Evolutionary conservation across 2,797 vertebrate genomes (phyloP), one percentile per base, ranked within the genome.

Genomic region (Neosilurus mollespiculum): DNA sequence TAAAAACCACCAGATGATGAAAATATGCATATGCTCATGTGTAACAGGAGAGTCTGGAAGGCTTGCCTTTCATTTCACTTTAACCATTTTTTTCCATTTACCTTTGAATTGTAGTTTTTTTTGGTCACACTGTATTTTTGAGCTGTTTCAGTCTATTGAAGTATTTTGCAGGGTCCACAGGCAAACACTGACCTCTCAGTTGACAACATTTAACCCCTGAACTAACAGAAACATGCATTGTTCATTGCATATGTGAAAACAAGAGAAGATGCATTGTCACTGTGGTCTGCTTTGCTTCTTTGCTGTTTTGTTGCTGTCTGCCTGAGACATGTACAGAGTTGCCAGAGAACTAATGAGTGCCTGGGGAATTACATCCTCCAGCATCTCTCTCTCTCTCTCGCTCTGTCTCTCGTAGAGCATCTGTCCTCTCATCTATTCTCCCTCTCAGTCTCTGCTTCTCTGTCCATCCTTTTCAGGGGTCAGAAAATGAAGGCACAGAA

Each of bases 241-340:
- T 30, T 56, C 7, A 24, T 2, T 56, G 51, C 9, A 1, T 73
- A 24, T 56, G 16, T 30, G 16, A 30, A 56, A 75, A 54, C 53
- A 26, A 18, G 51, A 16, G 51, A 54, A 26, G 51, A 14, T 26
- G 51, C 9, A 54, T 54, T 10, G 51, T 72, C 14, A 14, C 2
- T 26, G 51, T 54, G n/a, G 22, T 26, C 80, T 81, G 80, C 69
- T 24, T 51, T 62, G 67, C 69, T 43, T 43, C 43, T 43, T 43
- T 43, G 43, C 80, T 81, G 80, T 37, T 24, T 51, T 62, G 67
- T 56, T 59, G 67, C 56, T 30, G 80, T 71, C 53, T 58, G 53
- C 51, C 66, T 43, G 53, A 75, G 54, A 75, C 54, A 75, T 9
- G 11, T 34, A 75, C 72, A 75, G 51, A 71, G 54, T 12, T 61